Percentiles rank a stretch among this genome's conserved stretches.
Evolutionary conservation across 2,797 vertebrate species (phyloP).

Genomic region (Schizopygopsis malacanthus): DNA sequence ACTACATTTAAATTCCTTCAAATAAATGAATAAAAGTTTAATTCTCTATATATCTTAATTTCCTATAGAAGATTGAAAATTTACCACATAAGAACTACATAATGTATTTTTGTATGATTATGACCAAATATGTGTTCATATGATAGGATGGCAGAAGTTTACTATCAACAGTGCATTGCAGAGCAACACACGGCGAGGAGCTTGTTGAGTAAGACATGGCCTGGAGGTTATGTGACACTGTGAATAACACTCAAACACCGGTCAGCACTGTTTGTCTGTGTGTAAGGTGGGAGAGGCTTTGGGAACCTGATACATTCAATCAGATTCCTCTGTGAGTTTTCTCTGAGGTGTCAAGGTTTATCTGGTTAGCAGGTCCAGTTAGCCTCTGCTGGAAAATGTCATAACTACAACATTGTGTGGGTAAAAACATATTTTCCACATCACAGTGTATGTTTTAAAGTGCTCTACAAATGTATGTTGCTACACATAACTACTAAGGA

Average conservation of each 20-base stretch:
- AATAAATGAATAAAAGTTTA: background rate
- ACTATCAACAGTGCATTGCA: constrained; percentile 39
- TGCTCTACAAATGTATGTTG: background rate
- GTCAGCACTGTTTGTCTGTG: constrained; percentile 10
- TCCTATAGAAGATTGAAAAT: background rate
- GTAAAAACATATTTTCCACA: background rate
- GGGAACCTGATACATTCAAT: constrained; percentile 1
- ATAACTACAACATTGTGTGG: background rate
- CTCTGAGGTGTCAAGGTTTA: constrained; percentile 1
- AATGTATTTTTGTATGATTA: constrained; percentile 21
- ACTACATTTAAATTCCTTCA: background rate
- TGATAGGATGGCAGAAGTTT: constrained; percentile 37
- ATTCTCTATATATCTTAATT: background rate
- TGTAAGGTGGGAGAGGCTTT: background rate
- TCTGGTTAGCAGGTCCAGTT: background rate
- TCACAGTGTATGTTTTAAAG: background rate
- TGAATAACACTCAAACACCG: constrained; percentile 48
- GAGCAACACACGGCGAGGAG: constrained; percentile 20
- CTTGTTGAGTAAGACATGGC: constrained; percentile 32
- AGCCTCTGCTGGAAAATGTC: background rate
- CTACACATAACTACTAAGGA: background rate
- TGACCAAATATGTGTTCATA: constrained; percentile 28
- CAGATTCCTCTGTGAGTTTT: background rate
- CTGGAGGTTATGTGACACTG: constrained; percentile 46
- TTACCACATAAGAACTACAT: background rate